Conservation (phyloP, 2,888 invertebrate species). For the Acronicta alni region DNA sequence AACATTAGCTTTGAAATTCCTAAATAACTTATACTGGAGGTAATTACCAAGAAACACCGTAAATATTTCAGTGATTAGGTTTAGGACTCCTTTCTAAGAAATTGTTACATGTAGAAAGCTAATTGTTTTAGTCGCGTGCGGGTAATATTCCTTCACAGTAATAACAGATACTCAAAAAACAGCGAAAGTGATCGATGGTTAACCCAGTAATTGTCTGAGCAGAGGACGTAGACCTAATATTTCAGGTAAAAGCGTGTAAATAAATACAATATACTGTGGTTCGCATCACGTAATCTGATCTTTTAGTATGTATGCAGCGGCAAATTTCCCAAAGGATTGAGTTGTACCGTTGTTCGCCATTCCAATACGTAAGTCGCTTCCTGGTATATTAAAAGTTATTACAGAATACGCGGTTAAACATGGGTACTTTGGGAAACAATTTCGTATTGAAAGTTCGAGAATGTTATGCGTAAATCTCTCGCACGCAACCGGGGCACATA, state of each 20-base stretch:
- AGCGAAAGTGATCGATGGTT: constrained; percentile 19
- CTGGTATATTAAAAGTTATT: constrained; percentile 16
- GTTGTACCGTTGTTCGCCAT: constrained; percentile 32
- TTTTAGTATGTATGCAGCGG: constrained; percentile 39
- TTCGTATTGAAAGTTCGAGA: background rate
- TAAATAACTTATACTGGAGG: too few relatives aligned
- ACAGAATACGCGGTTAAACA: constrained; percentile 4
- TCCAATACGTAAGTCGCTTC: constrained; percentile 24
- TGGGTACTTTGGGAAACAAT: background rate
- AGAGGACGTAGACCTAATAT: constrained; percentile 8
- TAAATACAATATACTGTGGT: constrained; percentile 31
- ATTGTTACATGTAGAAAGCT: constrained; percentile 7
- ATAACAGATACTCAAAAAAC: constrained; percentile 6
- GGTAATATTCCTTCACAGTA: constrained; percentile 6
- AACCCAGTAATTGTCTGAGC: background rate
- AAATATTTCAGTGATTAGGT: background rate
- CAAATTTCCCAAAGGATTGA: constrained; percentile 52
- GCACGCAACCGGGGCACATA: too few relatives aligned
- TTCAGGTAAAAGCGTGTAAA: constrained; percentile 17
- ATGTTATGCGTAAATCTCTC: background rate
- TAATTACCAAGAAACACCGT: background rate
- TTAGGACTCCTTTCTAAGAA: background rate
- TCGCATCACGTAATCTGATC: constrained; percentile 23
- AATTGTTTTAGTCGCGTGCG: constrained; percentile 6
- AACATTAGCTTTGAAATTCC: too few relatives aligned